These are phyloP conservation scores for Xenentodon cancila DNA, from an alignment of 2,797 vertebrate genomes.

Conservation along the genomic window DNA sequence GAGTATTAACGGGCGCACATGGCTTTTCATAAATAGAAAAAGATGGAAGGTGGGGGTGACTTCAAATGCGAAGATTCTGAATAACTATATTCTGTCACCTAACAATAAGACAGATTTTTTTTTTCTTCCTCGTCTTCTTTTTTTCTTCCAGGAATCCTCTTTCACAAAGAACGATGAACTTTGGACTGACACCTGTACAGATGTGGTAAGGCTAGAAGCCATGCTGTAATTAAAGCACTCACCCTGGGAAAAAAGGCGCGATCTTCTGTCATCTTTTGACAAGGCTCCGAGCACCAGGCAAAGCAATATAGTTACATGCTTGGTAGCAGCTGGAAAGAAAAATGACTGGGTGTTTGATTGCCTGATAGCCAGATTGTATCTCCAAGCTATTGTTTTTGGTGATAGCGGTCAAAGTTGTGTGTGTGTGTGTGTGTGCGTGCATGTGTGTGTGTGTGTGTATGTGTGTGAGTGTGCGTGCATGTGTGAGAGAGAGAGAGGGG, in stretches of 20 bases:
- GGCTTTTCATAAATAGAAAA: constrained; percentile 62
- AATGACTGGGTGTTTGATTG: constrained; percentile 81
- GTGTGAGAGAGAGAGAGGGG: neutral
- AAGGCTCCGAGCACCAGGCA: constrained; percentile 82
- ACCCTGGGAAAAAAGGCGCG: constrained; percentile 83
- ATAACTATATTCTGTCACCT: constrained; percentile 73
- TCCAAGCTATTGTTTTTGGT: constrained; percentile 74
- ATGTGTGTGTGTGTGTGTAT: constrained; percentile 10
- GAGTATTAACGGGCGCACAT: constrained; percentile 75
- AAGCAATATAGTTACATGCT: constrained; percentile 83
- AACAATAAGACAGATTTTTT: constrained; percentile 71
- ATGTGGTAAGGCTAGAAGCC: constrained; percentile 81
- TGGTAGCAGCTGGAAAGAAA: constrained; percentile 81
- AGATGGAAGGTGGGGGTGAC: constrained; percentile 48
- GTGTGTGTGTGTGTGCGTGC: constrained; percentile 15
- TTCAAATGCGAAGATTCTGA: constrained; percentile 74
- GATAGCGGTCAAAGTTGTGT: constrained; percentile 59
- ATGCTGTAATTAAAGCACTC: constrained; percentile 88
- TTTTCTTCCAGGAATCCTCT: constrained; percentile 49
- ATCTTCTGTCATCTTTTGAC: constrained; percentile 87
- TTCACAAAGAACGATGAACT: constrained; percentile 80
- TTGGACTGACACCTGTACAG: constrained; percentile 86
- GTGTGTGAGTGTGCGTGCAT: neutral
- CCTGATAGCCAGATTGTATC: constrained; percentile 74
- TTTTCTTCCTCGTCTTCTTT: constrained; percentile 60